Base-by-base conservation (phyloP, 2,888 invertebrate species). In the Miltochrista miniata region DNA sequence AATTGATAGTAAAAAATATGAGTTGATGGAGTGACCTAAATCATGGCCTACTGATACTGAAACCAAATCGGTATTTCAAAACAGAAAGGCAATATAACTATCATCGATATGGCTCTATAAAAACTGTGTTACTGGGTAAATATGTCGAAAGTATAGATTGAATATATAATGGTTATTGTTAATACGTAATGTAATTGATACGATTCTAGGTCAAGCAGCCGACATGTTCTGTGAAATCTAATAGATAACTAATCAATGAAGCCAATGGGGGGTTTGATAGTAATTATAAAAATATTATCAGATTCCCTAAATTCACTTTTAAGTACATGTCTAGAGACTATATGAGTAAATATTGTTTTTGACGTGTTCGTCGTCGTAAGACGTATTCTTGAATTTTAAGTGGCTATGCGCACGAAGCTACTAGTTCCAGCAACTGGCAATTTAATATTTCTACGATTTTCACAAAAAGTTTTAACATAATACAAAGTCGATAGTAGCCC, bases 91-190 rank as follows among this genome's bases (percentile, higher is more conserved):
- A 50, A 43, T 51, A 44, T 43, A 50, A 33, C 37, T 29, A 52
- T 45, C 78, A 72, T 66, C 59, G 58, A 73, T 62, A 54, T 53
- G 72, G 67, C 60, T 58, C 73, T 61, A 56, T 54, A 40, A 51
- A 72, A 86, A 80, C 72, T 66, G 72, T 83, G 86, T 72, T 76
- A 81, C 64, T 77, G 61, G 76, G 74, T 82, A 78, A 77, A 61
- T 64, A 70, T 80, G 78, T 66, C 75, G 69, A 75, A 77, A 73
- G 81, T 81, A 79, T 85, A 74, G 84, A 78, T 72, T 79, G 70
- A 73, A 70, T 74, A 67, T 76, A 73, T 72, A 74, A 76, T 77
- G 70, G 62, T 61, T n/a, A 24, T 24, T 60, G 72, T 72, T 65
- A 72, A 68, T 65, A 72, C 54, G 58, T 68, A 42, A 56, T 72